A percentile compares a stretch with the other conserved stretches of the same genome.
Conservation (phyloP, 2,113 vertebrate species). For the Bos javanicus region DNA sequence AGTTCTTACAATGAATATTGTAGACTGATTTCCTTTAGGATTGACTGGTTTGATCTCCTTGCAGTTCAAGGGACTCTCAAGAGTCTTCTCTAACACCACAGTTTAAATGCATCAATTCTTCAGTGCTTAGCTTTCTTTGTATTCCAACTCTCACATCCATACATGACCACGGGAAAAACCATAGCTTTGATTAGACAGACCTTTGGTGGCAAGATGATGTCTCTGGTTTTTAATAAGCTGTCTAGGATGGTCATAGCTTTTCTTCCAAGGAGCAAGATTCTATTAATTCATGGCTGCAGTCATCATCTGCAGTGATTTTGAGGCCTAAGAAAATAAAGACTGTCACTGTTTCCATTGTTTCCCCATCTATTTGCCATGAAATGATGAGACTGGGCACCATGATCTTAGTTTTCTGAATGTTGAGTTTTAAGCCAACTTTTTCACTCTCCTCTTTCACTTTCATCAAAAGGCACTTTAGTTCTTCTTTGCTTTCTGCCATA, state of each 20-base stretch:
- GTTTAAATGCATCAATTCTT: neutral
- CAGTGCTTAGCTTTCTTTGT: neutral
- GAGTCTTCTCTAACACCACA: neutral
- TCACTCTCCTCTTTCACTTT: neutral
- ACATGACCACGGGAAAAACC: neutral
- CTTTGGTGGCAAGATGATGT: neutral
- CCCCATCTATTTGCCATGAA: neutral
- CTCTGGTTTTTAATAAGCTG: neutral
- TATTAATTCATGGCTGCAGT: neutral
- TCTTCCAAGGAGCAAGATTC: neutral
- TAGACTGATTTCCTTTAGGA: neutral
- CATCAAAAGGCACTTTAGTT: neutral
- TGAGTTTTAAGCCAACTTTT: neutral
- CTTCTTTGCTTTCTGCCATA: neutral
- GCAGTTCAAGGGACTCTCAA: neutral
- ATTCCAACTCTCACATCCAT: neutral
- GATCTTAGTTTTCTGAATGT: neutral
- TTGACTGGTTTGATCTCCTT: neutral
- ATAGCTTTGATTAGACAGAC: neutral
- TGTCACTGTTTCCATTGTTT: neutral
- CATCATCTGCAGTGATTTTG: neutral
- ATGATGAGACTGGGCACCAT: neutral
- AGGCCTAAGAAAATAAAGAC: neutral
- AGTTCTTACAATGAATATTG: neutral
- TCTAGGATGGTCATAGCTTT: neutral